phyloP scores from a whole-genome alignment of 2,888 invertebrate genomes.

The Megaustenia siamemsis region DNA sequence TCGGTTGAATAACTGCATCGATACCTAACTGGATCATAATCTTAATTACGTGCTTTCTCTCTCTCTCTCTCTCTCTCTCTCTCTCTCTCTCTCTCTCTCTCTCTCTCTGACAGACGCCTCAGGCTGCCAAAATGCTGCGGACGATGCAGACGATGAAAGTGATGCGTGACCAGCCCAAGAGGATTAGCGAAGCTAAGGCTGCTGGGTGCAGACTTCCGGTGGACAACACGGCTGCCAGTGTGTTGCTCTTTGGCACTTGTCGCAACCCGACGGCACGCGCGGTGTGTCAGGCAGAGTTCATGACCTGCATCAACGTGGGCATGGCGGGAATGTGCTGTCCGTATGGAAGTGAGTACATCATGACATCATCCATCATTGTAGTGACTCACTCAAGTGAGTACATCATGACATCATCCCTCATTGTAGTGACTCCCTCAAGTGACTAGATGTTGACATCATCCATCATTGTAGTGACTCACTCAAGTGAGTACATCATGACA shows the following conservation, averaged over 20 bases:
- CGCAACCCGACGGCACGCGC: conserved; percentile 7
- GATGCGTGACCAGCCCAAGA: conserved; percentile 30
- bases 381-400: too few relatives aligned
- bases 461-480: too few relatives aligned
- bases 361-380: too few relatives aligned
- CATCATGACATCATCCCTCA: too few relatives aligned
- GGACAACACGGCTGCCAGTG: conserved; percentile 23
- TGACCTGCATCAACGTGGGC: conserved; percentile 36
- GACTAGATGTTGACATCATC: too few relatives aligned
- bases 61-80: too few relatives aligned
- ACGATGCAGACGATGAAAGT: background rate
- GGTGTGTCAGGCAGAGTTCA: conserved; percentile 38
- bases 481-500: too few relatives aligned
- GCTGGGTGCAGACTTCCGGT: conserved; percentile 36
- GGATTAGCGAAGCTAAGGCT: conserved; percentile 29
- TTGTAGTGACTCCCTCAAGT: too few relatives aligned
- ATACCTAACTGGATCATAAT: too few relatives aligned
- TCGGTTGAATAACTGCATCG: too few relatives aligned
- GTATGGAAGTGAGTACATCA: conserved; percentile 34
- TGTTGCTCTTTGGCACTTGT: conserved; percentile 11
- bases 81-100: background rate
- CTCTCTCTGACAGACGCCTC: background rate
- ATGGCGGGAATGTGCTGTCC: conserved; percentile 44
- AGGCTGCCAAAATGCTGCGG: background rate
- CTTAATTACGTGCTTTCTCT: too few relatives aligned